These are phyloP conservation scores for Blastomussa wellsi DNA, from an alignment of 92 coral and sea anemone species.

Conservation along the genomic window DNA sequence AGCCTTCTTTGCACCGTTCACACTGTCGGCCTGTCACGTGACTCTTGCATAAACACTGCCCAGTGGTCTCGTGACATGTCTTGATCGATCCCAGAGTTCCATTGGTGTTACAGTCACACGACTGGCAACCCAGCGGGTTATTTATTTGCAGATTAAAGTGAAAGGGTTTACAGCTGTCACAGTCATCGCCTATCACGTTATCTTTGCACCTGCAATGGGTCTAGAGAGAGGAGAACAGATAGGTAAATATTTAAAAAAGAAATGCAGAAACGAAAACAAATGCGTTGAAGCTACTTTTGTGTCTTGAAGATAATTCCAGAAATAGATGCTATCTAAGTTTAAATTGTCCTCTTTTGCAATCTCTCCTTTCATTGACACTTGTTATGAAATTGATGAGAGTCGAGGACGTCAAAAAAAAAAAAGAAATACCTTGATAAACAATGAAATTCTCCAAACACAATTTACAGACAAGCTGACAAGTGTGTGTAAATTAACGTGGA, in stretches of 20 bases:
- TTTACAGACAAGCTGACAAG: no score
- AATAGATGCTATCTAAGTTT: no score
- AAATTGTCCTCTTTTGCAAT: no score
- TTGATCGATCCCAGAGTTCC: constrained; percentile 88
- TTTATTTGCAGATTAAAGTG: constrained; percentile 70
- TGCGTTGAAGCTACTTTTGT: no score
- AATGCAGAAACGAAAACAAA: no score
- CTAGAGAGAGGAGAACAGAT: constrained; percentile 37
- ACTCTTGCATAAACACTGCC: constrained; percentile 86
- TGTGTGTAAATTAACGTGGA: neutral
- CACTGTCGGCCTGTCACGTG: constrained; percentile 86
- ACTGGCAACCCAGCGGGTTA: constrained; percentile 83
- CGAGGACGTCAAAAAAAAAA: no score
- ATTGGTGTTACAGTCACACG: constrained; percentile 75
- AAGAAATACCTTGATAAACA: no score
- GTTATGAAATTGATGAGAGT: no score
- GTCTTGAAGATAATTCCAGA: no score
- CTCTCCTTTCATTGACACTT: no score
- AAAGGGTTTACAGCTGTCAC: constrained; percentile 84
- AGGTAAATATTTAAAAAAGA: no score
- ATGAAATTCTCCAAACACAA: no score
- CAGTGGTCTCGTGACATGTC: constrained; percentile 72
- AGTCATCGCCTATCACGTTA: constrained; percentile 80
- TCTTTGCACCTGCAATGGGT: constrained; percentile 84
- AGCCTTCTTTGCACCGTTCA: constrained; percentile 78